Evolutionary conservation across 2,113 vertebrate genomes (phyloP).

Genomic region (Dicerorhinus sumatrensis): DNA sequence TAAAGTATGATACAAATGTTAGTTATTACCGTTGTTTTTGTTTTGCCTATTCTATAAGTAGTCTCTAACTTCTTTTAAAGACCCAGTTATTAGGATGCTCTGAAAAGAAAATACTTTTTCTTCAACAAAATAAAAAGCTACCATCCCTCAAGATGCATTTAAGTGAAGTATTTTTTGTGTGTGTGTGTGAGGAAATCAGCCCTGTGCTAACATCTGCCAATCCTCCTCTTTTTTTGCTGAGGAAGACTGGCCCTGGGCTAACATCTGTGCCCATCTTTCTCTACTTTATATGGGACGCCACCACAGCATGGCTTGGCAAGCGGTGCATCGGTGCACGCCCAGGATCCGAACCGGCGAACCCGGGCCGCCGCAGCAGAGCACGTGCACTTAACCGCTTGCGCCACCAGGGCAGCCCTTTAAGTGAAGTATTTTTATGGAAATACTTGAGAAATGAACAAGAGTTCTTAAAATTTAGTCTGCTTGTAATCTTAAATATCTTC

Average conservation of each 20-base stretch:
- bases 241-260: no score
- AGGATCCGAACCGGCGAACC: no score
- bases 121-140: constrained; percentile 17
- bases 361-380: no score
- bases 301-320: no score
- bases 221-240: no score
- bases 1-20: background rate
- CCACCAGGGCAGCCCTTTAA: no score
- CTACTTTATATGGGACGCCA: no score
- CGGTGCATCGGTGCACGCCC: no score
- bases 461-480: background rate
- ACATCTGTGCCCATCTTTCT: no score
- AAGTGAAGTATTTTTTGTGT: background rate
- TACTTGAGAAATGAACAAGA: background rate
- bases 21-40: background rate
- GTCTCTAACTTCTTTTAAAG: background rate
- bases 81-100: background rate
- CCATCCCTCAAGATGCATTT: background rate
- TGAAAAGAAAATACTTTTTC: constrained; percentile 21
- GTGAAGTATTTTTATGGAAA: constrained; percentile 13
- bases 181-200: no score
- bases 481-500: constrained; percentile 27
- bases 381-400: no score
- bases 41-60: background rate
- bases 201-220: no score